Conservation (phyloP, 2,888 invertebrate species). For the Lepidocyrtoides sp. region DNA sequence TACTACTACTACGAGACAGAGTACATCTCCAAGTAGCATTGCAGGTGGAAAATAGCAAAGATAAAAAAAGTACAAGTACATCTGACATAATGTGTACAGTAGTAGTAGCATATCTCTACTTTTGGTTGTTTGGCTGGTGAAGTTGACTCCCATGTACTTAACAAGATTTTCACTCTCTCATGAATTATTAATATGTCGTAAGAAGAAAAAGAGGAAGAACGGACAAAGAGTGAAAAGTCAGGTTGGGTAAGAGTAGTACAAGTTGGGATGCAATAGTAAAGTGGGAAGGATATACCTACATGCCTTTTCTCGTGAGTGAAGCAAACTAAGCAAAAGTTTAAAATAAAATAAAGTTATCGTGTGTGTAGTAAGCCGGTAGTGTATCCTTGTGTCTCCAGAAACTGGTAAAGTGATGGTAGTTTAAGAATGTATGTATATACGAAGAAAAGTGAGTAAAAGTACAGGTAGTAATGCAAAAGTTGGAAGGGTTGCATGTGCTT, state of each 20-base stretch:
- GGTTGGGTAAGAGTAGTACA: background rate
- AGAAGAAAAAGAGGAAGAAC: constrained; percentile 40
- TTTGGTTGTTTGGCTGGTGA: constrained; percentile 26
- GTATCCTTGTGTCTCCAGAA: background rate
- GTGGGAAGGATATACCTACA: too few species aligned
- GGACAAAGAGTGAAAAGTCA: constrained; percentile 48
- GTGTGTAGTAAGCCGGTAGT: constrained; percentile 35
- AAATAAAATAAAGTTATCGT: constrained; percentile 23
- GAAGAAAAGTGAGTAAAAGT: background rate
- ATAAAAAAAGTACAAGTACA: background rate
- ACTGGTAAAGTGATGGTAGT: background rate
- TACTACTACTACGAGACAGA: too few species aligned
- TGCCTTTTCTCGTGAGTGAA: constrained; percentile 36
- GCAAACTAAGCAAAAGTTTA: constrained; percentile 31
- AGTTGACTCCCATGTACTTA: constrained; percentile 59
- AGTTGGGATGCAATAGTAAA: background rate
- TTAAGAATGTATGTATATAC: background rate
- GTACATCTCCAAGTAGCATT: background rate
- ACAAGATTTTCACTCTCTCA: constrained; percentile 68
- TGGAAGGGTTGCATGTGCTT: background rate
- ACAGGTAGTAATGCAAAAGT: background rate
- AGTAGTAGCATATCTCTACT: background rate
- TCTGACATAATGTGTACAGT: background rate
- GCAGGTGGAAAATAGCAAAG: constrained; percentile 29
- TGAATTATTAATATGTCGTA: constrained; percentile 73